A percentile compares a stretch with the other conserved stretches of the same genome.
These are phyloP conservation scores for Sorex maritimensis DNA, from an alignment of 2,797 vertebrate species.

Conservation along the genomic window DNA sequence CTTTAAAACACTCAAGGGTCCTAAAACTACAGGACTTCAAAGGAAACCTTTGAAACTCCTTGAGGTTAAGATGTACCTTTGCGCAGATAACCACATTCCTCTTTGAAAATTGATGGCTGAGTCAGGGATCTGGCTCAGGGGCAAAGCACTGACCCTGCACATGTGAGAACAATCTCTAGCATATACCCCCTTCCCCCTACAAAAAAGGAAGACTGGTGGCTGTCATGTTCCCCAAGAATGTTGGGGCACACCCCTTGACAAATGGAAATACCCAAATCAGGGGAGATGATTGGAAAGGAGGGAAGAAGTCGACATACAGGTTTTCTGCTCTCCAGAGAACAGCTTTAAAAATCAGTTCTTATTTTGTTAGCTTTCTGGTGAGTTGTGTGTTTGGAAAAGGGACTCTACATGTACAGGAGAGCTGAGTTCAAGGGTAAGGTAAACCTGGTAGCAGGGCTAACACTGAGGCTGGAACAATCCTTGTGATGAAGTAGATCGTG, in stretches of 20 bases:
- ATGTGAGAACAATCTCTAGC: too few species aligned
- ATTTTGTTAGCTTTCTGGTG: conserved; percentile 68
- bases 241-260: not conserved
- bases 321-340: conserved; percentile 34
- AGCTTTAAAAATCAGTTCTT: conserved; percentile 63
- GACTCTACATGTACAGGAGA: conserved; percentile 24
- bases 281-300: conserved; percentile 55
- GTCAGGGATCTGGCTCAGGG: too few species aligned
- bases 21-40: conserved; percentile 37
- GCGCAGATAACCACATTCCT: conserved; percentile 42
- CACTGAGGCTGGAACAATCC: conserved; percentile 77
- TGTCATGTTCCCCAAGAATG: not conserved
- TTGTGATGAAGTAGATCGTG: conserved; percentile 75
- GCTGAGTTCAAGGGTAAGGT: conserved; percentile 65
- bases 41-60: conserved; percentile 48
- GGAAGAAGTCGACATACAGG: conserved; percentile 72
- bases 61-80: conserved; percentile 39
- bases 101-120: conserved; percentile 33
- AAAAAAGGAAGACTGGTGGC: not conserved
- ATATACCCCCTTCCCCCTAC: too few species aligned
- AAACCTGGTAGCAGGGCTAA: conserved; percentile 67
- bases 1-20: conserved; percentile 43
- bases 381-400: conserved; percentile 62
- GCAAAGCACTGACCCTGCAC: too few species aligned
- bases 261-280: conserved; percentile 2